Base-by-base conservation (phyloP, 2,888 invertebrate genomes). In the Linnaemya vulpina region DNA sequence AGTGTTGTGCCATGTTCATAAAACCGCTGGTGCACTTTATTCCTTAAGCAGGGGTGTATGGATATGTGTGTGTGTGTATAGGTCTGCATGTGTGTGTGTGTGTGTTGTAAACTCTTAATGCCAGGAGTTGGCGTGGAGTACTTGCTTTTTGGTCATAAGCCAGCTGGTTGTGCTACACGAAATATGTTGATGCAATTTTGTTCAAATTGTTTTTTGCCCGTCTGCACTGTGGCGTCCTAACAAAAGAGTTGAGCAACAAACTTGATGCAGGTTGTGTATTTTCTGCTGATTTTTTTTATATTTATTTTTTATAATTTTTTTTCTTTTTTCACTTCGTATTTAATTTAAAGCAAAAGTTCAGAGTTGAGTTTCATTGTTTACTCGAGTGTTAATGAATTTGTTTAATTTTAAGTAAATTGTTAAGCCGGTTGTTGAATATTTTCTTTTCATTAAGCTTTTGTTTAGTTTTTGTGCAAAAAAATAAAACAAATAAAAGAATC, bases 371-470 rank as follows among this genome's bases (percentile, higher is more conserved):
- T 70, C 38, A 79, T 78, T 82, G 83, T 79, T 83, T 81, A 78
- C 82, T 71, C 60, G 40, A 79, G 83, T 83, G 83, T 83, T 86
- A 83, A 86, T 86, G 85, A 83, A 79, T 83, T 86, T 83, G 85
- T 86, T 79, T 83, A 76, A 71, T 71, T 86, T 86, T 71, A 83
- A 79, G 46, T 86, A 75, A 79, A 81, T 73, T 84, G 77, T 81
- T 63, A 35, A 68, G 67, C 60, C 75, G 62, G 74, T 70, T 49
- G 78, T 74, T 43, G 67, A 30, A 46, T 65, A 17, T 77, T 67
- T 40, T 30, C n/a, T 53, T 5, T 55, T 22, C 10, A 25, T 5
- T 25, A 3, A 5, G 30, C 30, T 38, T 55, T 65, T 67, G 9
- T 76, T 55, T n/a, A n/a, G n/a, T 20, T 38, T 55, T 30, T 3